Base-by-base conservation (phyloP, 2,888 invertebrate species). In the Punctoribates punctum region DNA sequence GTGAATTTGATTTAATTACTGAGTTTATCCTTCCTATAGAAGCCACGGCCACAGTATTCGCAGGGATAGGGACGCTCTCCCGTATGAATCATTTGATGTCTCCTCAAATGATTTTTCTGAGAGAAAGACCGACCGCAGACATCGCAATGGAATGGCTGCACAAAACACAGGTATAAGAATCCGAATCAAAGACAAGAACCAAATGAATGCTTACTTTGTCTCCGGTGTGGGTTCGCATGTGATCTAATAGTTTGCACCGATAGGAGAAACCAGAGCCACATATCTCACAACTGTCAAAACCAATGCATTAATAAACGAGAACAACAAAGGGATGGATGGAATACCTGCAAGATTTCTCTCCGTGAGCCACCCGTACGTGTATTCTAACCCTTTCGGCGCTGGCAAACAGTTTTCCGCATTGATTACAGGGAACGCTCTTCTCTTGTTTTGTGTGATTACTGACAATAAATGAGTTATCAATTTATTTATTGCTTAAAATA, bases 21-120 rank as follows among this genome's bases (percentile, higher is more conserved):
- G 46, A 81, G 77, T 78, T 81, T 81, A 75, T 81, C 81, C 76
- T 81, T 81, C 38, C 81, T 77, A 77, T 81, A 81, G 74, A 81
- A 81, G 54, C 81, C 80, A 67, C 81, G 77, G 38, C 81, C 81
- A 78, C 81, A 81, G 27, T 80, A 79, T 75, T 81, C 81, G 78
- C 81, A 81, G 11, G 81, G 80, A 77, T 78, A 81, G 62, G 81
- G 81, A 54, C 81, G 74, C 77, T 81, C 81, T 46, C 81, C 81
- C n/a, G 81, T 81, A 46, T 81, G 81, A 17, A 81, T 81, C 81
- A 81, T 81, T 75, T 79, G 78, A 77, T 81, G 81, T 13, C 81
- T 78, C 38, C 80, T 79, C 25, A 81, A 78, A 74, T 81, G 81
- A 74, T 81, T 81, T 76, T 81, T 81, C 76, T 81, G 81, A n/a